Conservation (phyloP, 2,113 vertebrate species). For the Zosterops lateralis region DNA sequence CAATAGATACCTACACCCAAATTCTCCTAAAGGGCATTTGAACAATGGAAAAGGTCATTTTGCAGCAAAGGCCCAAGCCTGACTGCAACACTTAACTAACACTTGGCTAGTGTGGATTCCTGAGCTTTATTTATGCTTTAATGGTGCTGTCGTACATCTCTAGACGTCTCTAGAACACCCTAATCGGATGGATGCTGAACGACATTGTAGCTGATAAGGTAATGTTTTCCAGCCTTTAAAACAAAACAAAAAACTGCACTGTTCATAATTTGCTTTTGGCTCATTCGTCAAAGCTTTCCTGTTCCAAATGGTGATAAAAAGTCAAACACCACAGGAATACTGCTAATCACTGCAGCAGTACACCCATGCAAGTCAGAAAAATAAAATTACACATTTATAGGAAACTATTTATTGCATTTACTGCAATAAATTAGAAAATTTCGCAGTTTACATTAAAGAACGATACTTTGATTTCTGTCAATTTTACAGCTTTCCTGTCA, state of each 20-base stretch:
- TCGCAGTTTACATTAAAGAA: conserved; percentile 7
- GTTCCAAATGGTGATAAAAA: conserved; percentile 30
- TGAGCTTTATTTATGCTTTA: neutral
- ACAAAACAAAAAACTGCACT: neutral
- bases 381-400: neutral
- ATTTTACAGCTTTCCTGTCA: neutral
- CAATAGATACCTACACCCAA: neutral
- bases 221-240: neutral
- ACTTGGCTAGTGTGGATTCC: neutral
- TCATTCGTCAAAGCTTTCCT: neutral
- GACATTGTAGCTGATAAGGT: neutral
- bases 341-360: conserved; percentile 2
- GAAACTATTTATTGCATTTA: neutral
- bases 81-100: neutral
- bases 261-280: neutral
- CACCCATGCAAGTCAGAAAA: neutral
- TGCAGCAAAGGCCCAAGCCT: neutral
- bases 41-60: neutral
- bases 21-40: neutral
- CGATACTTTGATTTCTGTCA: conserved; percentile 34
- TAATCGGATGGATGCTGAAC: neutral
- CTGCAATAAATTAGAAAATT: conserved; percentile 25
- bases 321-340: conserved; percentile 42
- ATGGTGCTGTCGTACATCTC: neutral
- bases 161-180: neutral